Percentiles rank a stretch among this genome's conserved stretches.
Conservation (phyloP, 2,888 invertebrate genomes). For the Synanthedon formicaeformis region DNA sequence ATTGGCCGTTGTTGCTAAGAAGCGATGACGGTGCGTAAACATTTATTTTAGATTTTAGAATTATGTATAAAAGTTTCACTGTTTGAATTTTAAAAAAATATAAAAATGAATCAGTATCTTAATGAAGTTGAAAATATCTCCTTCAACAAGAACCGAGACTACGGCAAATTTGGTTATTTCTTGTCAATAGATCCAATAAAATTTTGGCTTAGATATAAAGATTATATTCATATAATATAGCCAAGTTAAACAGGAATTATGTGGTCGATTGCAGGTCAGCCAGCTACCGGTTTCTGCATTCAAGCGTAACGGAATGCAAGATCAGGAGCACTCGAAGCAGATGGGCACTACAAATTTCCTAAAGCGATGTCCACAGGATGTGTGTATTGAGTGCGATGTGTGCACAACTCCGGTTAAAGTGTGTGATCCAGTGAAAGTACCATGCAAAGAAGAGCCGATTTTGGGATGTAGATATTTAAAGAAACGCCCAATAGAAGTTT, state of each 20-base stretch:
- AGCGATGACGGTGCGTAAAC: constrained; percentile 30
- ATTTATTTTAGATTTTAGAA: too few relatives aligned
- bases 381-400: constrained; percentile 39
- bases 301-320: constrained; percentile 63
- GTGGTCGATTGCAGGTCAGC: constrained; percentile 55
- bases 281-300: constrained; percentile 52
- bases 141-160: neutral
- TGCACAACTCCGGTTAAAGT: constrained; percentile 26
- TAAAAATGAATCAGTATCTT: too few relatives aligned
- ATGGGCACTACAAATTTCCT: constrained; percentile 53
- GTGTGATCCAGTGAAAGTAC: constrained; percentile 44
- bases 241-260: neutral
- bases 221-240: neutral
- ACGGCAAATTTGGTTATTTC: neutral
- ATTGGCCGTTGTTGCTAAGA: constrained; percentile 30
- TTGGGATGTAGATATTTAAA: constrained; percentile 22
- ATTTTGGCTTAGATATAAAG: neutral
- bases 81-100: too few relatives aligned
- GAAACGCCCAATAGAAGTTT: constrained; percentile 44
- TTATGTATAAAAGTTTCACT: too few relatives aligned
- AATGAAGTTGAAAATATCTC: too few relatives aligned
- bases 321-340: constrained; percentile 51
- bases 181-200: neutral
- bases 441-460: constrained; percentile 13
- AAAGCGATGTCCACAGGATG: constrained; percentile 40